Evolutionary conservation across 2,113 vertebrate genomes (phyloP).

Genomic region (Limanda limanda): DNA sequence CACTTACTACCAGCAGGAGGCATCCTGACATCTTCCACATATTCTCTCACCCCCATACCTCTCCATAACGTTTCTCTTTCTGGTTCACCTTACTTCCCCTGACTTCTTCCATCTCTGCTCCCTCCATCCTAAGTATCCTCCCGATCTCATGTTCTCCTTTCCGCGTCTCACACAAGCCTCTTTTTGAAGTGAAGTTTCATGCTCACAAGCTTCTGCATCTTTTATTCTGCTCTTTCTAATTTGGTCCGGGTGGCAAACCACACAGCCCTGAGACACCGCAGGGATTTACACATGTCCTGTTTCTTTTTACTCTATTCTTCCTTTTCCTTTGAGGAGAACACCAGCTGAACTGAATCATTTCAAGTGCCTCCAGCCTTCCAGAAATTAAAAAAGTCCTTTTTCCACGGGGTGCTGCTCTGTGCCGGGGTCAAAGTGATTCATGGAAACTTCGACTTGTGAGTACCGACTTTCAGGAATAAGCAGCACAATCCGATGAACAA

Average conservation of each 20-base stretch:
- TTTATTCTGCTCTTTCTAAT: constrained; percentile 56
- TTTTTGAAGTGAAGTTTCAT: constrained; percentile 36
- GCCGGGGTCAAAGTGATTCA: constrained; percentile 10
- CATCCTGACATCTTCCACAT: constrained; percentile 45
- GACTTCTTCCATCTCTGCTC: background rate
- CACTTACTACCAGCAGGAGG: constrained; percentile 67
- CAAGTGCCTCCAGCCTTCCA: background rate
- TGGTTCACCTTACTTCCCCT: background rate
- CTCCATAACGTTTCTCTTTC: too few species aligned
- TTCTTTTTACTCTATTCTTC: background rate
- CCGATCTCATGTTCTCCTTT: constrained; percentile 1
- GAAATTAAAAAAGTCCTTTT: constrained; percentile 38
- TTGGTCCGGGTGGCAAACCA: constrained; percentile 29
- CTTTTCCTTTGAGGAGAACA: constrained; percentile 46
- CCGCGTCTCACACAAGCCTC: background rate
- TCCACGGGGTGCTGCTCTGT: background rate
- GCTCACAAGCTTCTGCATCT: constrained; percentile 48
- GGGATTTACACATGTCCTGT: constrained; percentile 13
- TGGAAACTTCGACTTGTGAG: background rate
- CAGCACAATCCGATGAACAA: background rate
- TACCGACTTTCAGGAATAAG: background rate
- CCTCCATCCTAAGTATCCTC: constrained; percentile 6
- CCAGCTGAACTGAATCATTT: constrained; percentile 34
- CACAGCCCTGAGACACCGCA: constrained; percentile 33
- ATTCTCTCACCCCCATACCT: background rate